A percentile compares a stretch with the other conserved stretches of the same genome.
Evolutionary conservation across 2,797 vertebrate genomes (phyloP).

Genomic region (Spinibarbus caldwelli): DNA sequence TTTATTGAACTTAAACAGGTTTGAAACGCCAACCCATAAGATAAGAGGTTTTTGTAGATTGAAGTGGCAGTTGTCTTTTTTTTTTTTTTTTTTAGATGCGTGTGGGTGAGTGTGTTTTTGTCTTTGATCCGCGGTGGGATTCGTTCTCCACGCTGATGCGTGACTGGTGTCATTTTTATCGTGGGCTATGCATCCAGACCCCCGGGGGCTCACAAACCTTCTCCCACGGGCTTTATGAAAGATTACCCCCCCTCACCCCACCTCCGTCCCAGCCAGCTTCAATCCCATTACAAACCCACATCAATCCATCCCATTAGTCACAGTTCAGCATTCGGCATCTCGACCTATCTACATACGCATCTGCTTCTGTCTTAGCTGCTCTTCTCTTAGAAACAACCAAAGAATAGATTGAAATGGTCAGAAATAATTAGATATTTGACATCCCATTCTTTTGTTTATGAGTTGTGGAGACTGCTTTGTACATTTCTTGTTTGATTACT

Average conservation of each 20-base stretch:
- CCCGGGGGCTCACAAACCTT: slow-evolving; percentile 38
- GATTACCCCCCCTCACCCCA: background rate
- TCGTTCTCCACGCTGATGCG: slow-evolving; percentile 32
- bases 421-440: background rate
- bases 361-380: slow-evolving; percentile 15
- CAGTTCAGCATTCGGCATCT: slow-evolving; percentile 5
- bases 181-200: slow-evolving; percentile 30
- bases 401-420: background rate
- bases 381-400: background rate
- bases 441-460: background rate
- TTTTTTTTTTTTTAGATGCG: background rate
- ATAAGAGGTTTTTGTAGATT: background rate
- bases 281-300: slow-evolving; percentile 44
- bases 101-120: slow-evolving; percentile 29
- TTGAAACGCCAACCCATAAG: background rate
- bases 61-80: background rate
- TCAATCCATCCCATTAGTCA: slow-evolving; percentile 48
- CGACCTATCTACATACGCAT: slow-evolving; percentile 12
- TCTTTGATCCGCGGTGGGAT: slow-evolving; percentile 34
- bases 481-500: background rate
- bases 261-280: slow-evolving; percentile 13
- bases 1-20: background rate
- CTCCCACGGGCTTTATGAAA: slow-evolving; percentile 48
- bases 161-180: slow-evolving; percentile 47
- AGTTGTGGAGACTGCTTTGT: background rate